These are phyloP conservation scores for Melanotaenia duboulayi DNA, from an alignment of 2,113 vertebrate genomes.

Conservation along the genomic window DNA sequence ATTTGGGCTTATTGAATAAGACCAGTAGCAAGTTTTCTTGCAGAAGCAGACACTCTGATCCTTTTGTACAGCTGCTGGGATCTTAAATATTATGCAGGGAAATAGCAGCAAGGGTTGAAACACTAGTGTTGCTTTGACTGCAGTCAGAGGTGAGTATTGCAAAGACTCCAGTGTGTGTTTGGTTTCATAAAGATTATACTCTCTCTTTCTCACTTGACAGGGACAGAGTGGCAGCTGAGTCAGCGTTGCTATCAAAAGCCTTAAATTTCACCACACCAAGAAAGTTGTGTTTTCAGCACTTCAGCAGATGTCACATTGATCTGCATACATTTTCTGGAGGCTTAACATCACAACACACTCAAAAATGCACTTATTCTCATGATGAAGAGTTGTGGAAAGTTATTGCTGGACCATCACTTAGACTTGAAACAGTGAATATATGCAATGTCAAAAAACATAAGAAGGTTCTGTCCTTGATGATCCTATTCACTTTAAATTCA, in stretches of 20 bases:
- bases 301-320: background rate
- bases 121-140: constrained; percentile 28
- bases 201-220: constrained; percentile 40
- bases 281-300: constrained; percentile 4
- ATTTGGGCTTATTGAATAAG: constrained; percentile 43
- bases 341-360: background rate
- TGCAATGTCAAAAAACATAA: background rate
- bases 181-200: constrained; percentile 1
- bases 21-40: constrained; percentile 11
- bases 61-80: constrained; percentile 20
- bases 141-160: constrained; percentile 35
- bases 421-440: constrained; percentile 3
- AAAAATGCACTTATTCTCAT: constrained; percentile 8
- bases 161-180: constrained; percentile 7
- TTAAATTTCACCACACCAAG: constrained; percentile 31
- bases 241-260: constrained; percentile 37
- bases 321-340: background rate
- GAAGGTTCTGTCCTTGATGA: background rate
- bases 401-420: background rate
- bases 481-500: too few relatives aligned
- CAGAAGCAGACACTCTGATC: constrained; percentile 21
- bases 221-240: constrained; percentile 45
- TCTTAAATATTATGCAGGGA: constrained; percentile 13
- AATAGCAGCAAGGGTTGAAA: constrained; percentile 25
- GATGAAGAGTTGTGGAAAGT: background rate